Evolutionary conservation across 2,888 invertebrate species (phyloP).

Genomic region (Metalampra italica): DNA sequence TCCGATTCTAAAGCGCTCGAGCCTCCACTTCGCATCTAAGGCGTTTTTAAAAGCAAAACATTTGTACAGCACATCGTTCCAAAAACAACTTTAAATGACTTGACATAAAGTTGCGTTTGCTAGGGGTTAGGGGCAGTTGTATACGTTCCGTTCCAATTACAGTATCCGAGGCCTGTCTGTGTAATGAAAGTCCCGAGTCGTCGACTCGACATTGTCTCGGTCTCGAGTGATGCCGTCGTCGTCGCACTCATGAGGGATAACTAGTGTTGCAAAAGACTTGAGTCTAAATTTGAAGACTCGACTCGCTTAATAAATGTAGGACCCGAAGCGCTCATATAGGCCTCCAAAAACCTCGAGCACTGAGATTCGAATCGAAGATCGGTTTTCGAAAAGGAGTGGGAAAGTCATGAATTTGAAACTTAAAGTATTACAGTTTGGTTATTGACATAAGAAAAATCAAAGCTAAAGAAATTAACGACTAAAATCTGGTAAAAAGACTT

Average conservation of each 20-base stretch:
- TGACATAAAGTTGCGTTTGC: constrained; percentile 23
- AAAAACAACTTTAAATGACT: constrained; percentile 22
- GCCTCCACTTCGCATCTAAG: constrained; percentile 35
- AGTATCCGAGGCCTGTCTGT: constrained; percentile 32
- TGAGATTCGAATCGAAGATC: too few relatives aligned
- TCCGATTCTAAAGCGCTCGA: constrained; percentile 47
- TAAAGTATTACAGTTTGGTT: too few relatives aligned
- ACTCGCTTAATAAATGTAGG: too few relatives aligned
- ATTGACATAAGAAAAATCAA: too few relatives aligned
- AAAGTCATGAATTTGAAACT: too few relatives aligned
- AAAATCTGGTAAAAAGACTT: too few relatives aligned
- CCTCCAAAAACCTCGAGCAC: too few relatives aligned
- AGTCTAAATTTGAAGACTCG: too few relatives aligned
- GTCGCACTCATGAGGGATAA: constrained; percentile 1
- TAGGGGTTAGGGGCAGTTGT: constrained; percentile 9
- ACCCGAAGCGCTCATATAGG: too few relatives aligned
- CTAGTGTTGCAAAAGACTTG: not conserved
- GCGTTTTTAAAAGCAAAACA: constrained; percentile 54
- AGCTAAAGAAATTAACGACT: too few relatives aligned
- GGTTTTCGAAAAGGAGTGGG: too few relatives aligned
- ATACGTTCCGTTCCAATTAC: constrained; percentile 38
- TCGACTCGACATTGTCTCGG: constrained; percentile 6
- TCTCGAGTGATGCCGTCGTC: constrained; percentile 20
- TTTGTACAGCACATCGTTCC: constrained; percentile 22
- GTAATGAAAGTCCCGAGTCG: constrained; percentile 37